A percentile compares a stretch with the other conserved stretches of the same genome.
These are phyloP conservation scores for Eriosoma lanigerum DNA, from an alignment of 1,140 invertebrate genomes.

Conservation along the genomic window DNA sequence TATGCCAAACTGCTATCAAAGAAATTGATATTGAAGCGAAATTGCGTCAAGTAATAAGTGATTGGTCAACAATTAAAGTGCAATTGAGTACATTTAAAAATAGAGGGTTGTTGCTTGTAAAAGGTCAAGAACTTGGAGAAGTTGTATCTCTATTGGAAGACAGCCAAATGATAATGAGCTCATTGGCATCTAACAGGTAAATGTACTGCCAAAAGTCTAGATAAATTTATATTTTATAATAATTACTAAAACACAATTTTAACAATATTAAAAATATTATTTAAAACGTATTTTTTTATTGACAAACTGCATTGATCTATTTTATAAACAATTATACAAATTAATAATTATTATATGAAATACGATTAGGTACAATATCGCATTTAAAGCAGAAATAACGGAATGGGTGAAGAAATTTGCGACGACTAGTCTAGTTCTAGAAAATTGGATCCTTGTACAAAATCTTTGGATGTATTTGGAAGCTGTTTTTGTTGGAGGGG, in stretches of 20 bases:
- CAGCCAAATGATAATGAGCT: conserved; percentile 92
- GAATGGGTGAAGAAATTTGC: conserved; percentile 92
- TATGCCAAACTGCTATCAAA: conserved; percentile 97
- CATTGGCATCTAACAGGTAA: conserved; percentile 84
- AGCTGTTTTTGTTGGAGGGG: conserved; percentile 96
- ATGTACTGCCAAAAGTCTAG: no score
- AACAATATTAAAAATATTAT: no score
- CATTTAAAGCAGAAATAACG: conserved; percentile 94
- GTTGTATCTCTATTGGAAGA: conserved; percentile 93
- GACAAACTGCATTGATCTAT: no score
- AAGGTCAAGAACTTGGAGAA: conserved; percentile 92
- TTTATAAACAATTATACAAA: no score
- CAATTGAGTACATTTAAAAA: conserved; percentile 95
- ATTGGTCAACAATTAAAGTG: conserved; percentile 90
- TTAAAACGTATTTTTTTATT: no score
- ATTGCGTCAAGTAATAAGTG: conserved; percentile 87
- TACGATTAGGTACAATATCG: conserved; percentile 82
- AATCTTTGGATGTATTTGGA: conserved; percentile 99
- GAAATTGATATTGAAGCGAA: conserved; percentile 98
- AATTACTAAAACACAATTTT: no score
- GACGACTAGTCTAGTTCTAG: conserved; percentile 94
- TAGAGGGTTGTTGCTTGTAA: conserved; percentile 84
- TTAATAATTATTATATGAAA: no score
- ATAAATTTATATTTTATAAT: no score
- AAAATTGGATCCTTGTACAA: conserved; percentile 93